Percentiles rank a stretch among this genome's conserved stretches.
phyloP scores from a whole-genome alignment of 1,140 invertebrate species.

The Gonioctena quinquepunctata region DNA sequence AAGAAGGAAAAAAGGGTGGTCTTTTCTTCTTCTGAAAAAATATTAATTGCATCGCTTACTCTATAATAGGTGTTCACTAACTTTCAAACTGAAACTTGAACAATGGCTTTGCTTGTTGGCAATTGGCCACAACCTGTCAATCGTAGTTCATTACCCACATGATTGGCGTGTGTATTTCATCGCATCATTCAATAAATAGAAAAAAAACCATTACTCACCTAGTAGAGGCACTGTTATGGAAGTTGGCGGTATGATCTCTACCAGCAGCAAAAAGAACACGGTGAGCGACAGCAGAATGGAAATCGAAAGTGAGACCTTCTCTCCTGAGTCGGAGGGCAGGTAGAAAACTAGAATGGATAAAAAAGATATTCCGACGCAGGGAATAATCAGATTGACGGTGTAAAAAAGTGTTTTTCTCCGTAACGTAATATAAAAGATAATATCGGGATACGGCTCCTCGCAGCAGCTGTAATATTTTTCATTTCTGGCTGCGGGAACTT shows the following conservation, averaged over 20 bases:
- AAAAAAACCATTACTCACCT: slow-evolving; percentile 56
- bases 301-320: slow-evolving; percentile 97
- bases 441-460: slow-evolving; percentile 91
- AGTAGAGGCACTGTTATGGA: slow-evolving; percentile 96
- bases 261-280: slow-evolving; percentile 97
- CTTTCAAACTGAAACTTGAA: too few relatives aligned
- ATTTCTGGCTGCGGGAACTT: slow-evolving; percentile 79
- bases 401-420: slow-evolving; percentile 96
- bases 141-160: too few relatives aligned
- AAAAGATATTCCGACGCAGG: slow-evolving; percentile 95
- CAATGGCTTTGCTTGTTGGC: too few relatives aligned
- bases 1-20: too few relatives aligned
- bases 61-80: too few relatives aligned
- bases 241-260: slow-evolving; percentile 99
- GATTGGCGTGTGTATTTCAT: too few relatives aligned
- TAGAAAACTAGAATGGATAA: slow-evolving; percentile 98
- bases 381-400: slow-evolving; percentile 95
- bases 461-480: slow-evolving; percentile 91
- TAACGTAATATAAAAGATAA: slow-evolving; percentile 97
- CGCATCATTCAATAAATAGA: too few relatives aligned
- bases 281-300: slow-evolving; percentile 98
- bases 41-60: too few relatives aligned
- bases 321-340: slow-evolving; percentile 95
- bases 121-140: too few relatives aligned
- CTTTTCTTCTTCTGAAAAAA: too few relatives aligned